phyloP scores from a whole-genome alignment of 2,888 invertebrate genomes.

The Yponomeuta evonymella region DNA sequence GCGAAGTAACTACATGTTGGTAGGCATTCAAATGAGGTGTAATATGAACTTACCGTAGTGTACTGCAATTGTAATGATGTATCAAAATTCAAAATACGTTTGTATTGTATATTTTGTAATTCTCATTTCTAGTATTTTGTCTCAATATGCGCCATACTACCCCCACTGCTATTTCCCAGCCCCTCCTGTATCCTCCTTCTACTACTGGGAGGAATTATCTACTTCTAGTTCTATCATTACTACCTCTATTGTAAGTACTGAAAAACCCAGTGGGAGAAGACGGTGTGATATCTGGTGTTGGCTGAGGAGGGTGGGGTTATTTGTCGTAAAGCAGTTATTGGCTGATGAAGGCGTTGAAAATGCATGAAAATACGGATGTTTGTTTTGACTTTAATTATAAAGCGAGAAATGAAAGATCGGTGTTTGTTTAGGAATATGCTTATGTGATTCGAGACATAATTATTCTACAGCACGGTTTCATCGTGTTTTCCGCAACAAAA shows the following conservation, averaged over 20 bases:
- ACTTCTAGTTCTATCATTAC: not conserved
- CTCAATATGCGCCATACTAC: not conserved
- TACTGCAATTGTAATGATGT: not conserved
- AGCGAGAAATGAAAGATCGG: too few species aligned
- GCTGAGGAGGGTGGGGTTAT: slow-evolving; percentile 43
- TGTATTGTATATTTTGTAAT: not conserved
- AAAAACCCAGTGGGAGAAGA: slow-evolving; percentile 7
- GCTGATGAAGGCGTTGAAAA: slow-evolving; percentile 32
- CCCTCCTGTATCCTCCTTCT: not conserved
- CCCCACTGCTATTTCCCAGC: not conserved
- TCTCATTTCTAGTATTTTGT: not conserved
- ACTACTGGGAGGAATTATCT: not conserved
- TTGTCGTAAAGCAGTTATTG: slow-evolving; percentile 45
- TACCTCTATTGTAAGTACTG: not conserved
- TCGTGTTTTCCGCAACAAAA: too few species aligned
- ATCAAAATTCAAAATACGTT: not conserved
- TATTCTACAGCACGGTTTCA: too few species aligned
- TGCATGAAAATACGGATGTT: not conserved
- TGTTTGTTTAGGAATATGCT: too few species aligned
- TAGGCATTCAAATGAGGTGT: too few species aligned
- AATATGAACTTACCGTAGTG: too few species aligned
- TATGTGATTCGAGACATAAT: too few species aligned
- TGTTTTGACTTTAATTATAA: too few species aligned
- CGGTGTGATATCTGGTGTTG: slow-evolving; percentile 48
- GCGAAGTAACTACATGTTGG: too few species aligned